Conservation (phyloP, 2,888 invertebrate genomes). For the Mallateleia sp. region DNA sequence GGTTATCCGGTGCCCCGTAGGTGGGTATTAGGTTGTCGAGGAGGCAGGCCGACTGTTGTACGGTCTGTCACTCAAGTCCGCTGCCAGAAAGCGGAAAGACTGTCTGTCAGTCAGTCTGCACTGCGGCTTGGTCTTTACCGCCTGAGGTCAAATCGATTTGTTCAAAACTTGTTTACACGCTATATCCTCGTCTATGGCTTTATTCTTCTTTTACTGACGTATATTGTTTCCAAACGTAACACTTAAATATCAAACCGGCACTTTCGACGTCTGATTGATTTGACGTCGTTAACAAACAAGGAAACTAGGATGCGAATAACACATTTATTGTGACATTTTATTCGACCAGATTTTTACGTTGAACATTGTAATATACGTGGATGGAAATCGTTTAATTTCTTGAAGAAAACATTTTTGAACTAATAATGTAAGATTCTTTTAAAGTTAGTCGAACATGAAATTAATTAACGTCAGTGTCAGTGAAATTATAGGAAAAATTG, state of each 20-base stretch:
- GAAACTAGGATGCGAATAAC: constrained; percentile 24
- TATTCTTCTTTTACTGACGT: constrained; percentile 76
- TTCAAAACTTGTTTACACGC: constrained; percentile 88
- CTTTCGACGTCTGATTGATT: constrained; percentile 73
- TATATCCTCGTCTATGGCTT: constrained; percentile 81
- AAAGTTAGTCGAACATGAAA: too few species aligned
- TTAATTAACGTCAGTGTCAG: too few species aligned
- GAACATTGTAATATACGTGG: too few species aligned
- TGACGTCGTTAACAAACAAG: constrained; percentile 67
- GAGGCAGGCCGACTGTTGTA: constrained; percentile 84
- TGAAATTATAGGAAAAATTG: too few species aligned
- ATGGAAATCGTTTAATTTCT: too few species aligned
- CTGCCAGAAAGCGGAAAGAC: constrained; percentile 82
- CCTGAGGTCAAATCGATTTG: constrained; percentile 86
- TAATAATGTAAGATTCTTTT: too few species aligned
- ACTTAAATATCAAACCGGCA: constrained; percentile 69
- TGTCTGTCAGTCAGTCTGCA: constrained; percentile 85
- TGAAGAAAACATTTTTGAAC: too few species aligned
- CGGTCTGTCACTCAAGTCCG: constrained; percentile 84
- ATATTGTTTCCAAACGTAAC: constrained; percentile 74
- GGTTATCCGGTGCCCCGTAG: constrained; percentile 85
- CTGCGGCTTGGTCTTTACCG: constrained; percentile 81
- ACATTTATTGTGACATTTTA: constrained; percentile 10
- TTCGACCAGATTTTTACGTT: too few species aligned
- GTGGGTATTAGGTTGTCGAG: constrained; percentile 89